These are phyloP conservation scores for Leptodirus hochenwartii DNA, from an alignment of 2,888 invertebrate species.

Conservation along the genomic window DNA sequence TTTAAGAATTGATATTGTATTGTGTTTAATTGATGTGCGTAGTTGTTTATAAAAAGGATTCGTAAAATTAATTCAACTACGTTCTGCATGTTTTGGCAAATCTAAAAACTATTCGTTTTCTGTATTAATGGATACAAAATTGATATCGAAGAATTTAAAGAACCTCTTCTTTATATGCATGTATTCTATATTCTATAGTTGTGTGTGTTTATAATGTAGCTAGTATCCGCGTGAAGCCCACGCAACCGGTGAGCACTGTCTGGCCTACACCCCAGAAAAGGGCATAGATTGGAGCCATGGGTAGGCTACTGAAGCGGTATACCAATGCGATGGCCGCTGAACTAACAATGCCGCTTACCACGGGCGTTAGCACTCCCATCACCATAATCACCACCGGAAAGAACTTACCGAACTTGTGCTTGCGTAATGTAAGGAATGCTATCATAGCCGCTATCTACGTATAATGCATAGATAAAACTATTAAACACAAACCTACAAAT, in stretches of 20 bases:
- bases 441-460: constrained; percentile 63
- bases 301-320: constrained; percentile 73
- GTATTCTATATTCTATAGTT: too few species aligned
- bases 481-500: not conserved
- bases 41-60: too few species aligned
- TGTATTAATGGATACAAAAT: too few species aligned
- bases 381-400: constrained; percentile 74
- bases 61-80: too few species aligned
- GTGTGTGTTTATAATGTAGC: constrained; percentile 68
- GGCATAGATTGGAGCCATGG: constrained; percentile 82
- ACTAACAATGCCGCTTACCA: constrained; percentile 72
- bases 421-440: constrained; percentile 77
- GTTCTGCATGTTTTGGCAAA: too few species aligned
- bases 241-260: constrained; percentile 71
- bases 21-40: too few species aligned
- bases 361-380: constrained; percentile 79
- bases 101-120: too few species aligned
- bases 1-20: too few species aligned
- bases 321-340: constrained; percentile 90
- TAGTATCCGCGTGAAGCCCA: constrained; percentile 84
- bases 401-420: constrained; percentile 90
- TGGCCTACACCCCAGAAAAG: constrained; percentile 91
- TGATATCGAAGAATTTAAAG: too few species aligned
- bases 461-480: constrained; percentile 7
- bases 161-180: too few species aligned